Base-by-base conservation (phyloP, 2,797 vertebrate genomes). In the Luscinia luscinia region DNA sequence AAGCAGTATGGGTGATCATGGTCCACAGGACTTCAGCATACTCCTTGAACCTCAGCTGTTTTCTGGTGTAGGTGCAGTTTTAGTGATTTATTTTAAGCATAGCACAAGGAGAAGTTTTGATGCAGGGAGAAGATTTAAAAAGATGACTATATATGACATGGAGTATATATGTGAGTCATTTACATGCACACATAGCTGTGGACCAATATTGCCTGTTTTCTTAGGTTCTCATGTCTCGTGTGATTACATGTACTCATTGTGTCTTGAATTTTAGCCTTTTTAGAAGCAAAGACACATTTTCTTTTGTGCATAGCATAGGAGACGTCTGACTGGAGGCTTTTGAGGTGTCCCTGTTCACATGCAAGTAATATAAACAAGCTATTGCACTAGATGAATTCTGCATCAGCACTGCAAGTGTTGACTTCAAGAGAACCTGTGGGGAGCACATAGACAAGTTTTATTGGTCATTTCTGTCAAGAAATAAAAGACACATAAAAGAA, bases 1-100 rank as follows among this genome's bases (percentile, higher is more conserved):
- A 67, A 78, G n/a, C 28, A 30, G 8, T 21, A 8, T 28, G 61
- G 49, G 8, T 7, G 3, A 5, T 58, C 1, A 0, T 62, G 45
- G 40, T 34, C 51, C 41, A 36, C 26, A 49, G 48, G 21, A 10
- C 40, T 84, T 90, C 36, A 32, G 4, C 19, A 19, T 57, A 0
- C 3, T 73, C 1, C 38, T 40, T 78, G 38, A 73, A 77, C 24
- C 18, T 74, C 14, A 73, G 0, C 3, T 46, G 11, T 80, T 89
- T 85, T 34, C 41, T 70, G 6, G 11, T 45, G 30, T 52, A 51
- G 18, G 15, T 66, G 12, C 9, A n/a, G 18, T 77, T 91, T 12
- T 45, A 73, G 20, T 75, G 23, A 64, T 40, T 63, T 75, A 28
- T 18, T 87, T 59, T 63, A 89, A 67, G 22, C 30, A 92, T 72